Conservation (phyloP, 2,888 invertebrate species). For the Mesorhabditis belari region DNA sequence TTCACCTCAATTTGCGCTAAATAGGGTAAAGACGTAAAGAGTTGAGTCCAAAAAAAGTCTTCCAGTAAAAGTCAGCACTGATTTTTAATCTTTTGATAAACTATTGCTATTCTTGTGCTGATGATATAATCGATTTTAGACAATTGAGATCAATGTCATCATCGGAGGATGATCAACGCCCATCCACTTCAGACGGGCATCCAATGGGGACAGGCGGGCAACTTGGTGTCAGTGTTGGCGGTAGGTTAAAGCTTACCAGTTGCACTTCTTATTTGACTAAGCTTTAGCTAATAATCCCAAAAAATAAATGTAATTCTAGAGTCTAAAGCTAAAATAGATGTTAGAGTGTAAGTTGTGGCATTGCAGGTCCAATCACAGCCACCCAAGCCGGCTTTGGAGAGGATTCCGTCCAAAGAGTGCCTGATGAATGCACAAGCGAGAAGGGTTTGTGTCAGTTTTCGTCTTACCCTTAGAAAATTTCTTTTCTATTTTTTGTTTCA, state of each 20-base stretch:
- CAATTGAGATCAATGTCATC: slow-evolving; percentile 56
- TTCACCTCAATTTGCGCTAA: too few relatives aligned
- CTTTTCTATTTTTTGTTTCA: neutral
- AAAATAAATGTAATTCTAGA: too few relatives aligned
- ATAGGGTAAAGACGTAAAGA: too few relatives aligned
- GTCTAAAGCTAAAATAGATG: too few relatives aligned
- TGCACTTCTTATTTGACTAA: too few relatives aligned
- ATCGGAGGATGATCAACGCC: slow-evolving; percentile 72
- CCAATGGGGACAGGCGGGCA: too few relatives aligned
- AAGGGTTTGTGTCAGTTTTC: slow-evolving; percentile 33
- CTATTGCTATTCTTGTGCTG: neutral
- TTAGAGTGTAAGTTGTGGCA: slow-evolving; percentile 12
- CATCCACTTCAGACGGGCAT: neutral
- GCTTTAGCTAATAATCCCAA: too few relatives aligned
- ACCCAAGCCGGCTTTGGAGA: slow-evolving; percentile 22
- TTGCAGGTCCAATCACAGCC: slow-evolving; percentile 17
- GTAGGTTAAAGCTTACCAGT: too few relatives aligned
- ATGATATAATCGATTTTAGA: slow-evolving; percentile 12
- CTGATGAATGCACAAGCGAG: slow-evolving; percentile 39
- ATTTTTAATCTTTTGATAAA: too few relatives aligned
- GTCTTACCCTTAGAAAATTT: neutral
- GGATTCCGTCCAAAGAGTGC: slow-evolving; percentile 27
- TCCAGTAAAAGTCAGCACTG: too few relatives aligned
- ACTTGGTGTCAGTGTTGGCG: too few relatives aligned
- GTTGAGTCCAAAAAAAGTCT: too few relatives aligned